These are phyloP conservation scores for Brienomyrus brachyistius DNA, from an alignment of 2,113 vertebrate species.

Conservation along the genomic window DNA sequence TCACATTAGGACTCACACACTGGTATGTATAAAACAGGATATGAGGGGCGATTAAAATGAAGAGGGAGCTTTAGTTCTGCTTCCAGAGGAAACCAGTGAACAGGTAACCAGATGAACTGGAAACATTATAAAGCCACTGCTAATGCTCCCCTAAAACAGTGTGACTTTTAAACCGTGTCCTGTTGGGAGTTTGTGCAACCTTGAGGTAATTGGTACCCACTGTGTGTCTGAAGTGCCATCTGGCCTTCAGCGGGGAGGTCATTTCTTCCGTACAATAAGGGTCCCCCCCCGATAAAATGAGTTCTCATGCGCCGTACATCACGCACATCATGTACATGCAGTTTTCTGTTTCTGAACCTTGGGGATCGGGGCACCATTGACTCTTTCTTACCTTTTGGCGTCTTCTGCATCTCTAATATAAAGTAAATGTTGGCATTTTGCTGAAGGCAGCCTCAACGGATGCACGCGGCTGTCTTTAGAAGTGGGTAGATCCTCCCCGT, in stretches of 20 bases:
- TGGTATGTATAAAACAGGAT: slow-evolving; percentile 61
- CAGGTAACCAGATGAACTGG: background rate
- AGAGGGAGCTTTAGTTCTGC: background rate
- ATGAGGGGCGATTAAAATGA: slow-evolving; percentile 32
- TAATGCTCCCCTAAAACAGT: background rate
- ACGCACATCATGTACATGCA: background rate
- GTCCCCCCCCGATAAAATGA: background rate
- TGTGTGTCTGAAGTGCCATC: slow-evolving; percentile 4
- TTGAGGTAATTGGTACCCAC: slow-evolving; percentile 22
- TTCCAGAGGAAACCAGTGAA: background rate
- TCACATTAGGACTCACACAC: slow-evolving; percentile 56
- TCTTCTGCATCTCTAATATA: background rate
- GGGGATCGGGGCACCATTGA: background rate
- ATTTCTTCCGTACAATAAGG: background rate
- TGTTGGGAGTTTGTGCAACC: background rate
- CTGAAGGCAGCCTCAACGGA: slow-evolving; percentile 49
- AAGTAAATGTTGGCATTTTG: slow-evolving; percentile 62
- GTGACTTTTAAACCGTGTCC: slow-evolving; percentile 6
- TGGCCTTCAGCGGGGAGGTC: slow-evolving; percentile 3
- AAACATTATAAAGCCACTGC: background rate
- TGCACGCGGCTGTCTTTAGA: background rate
- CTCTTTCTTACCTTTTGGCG: background rate
- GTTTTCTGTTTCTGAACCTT: background rate
- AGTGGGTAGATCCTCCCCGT: background rate
- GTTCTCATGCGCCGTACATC: background rate